Conservation (phyloP, 2,113 vertebrate species). For the Corythoichthys haematopterus region DNA sequence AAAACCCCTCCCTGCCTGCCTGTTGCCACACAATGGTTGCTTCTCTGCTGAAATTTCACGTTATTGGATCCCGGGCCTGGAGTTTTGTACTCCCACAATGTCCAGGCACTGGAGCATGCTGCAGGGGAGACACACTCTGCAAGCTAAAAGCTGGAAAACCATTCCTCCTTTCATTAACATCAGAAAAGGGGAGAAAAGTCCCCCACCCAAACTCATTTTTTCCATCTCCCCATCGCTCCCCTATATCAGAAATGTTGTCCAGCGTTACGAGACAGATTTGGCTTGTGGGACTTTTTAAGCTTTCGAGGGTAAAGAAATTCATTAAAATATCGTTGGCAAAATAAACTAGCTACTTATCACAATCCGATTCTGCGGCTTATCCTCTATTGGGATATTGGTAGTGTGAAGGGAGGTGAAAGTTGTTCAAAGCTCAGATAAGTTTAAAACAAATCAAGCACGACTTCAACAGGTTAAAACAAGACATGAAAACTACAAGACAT, state of each 20-base stretch:
- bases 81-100: slow-evolving; percentile 80
- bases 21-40: slow-evolving; percentile 72
- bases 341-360: slow-evolving; percentile 69
- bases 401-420: slow-evolving; percentile 18
- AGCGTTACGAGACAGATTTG: slow-evolving; percentile 61
- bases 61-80: slow-evolving; percentile 76
- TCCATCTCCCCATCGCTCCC: slow-evolving; percentile 47
- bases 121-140: slow-evolving; percentile 77
- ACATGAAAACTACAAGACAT: neutral
- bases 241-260: slow-evolving; percentile 62
- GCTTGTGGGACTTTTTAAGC: slow-evolving; percentile 34
- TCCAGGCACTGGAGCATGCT: slow-evolving; percentile 77
- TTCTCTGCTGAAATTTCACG: slow-evolving; percentile 81
- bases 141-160: slow-evolving; percentile 77
- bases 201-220: slow-evolving; percentile 32
- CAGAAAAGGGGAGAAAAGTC: slow-evolving; percentile 71
- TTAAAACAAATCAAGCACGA: neutral
- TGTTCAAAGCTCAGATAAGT: slow-evolving; percentile 21
- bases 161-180: slow-evolving; percentile 78
- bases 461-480: slow-evolving; percentile 2
- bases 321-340: slow-evolving; percentile 65
- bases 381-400: slow-evolving; percentile 43
- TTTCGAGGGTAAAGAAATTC: slow-evolving; percentile 12
- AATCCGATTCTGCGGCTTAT: slow-evolving; percentile 69
- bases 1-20: slow-evolving; percentile 61